Evolutionary conservation across 1,140 invertebrate genomes (phyloP).

Genomic region (Saccostrea cuccullata): DNA sequence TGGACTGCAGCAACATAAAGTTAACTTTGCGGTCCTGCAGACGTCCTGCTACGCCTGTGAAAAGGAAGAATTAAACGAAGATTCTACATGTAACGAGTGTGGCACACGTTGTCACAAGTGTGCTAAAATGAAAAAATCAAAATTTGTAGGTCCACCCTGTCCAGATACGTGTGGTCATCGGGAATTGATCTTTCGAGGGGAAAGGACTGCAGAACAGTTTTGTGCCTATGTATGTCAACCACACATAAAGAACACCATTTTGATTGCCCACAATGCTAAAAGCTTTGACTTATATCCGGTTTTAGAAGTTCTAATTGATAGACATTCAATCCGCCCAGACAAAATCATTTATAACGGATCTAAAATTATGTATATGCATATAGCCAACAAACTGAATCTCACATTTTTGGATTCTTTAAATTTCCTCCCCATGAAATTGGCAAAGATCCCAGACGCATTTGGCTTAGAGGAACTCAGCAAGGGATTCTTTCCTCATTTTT

Average conservation of each 20-base stretch:
- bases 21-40: constrained; percentile 55
- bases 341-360: constrained; percentile 52
- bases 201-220: constrained; percentile 31
- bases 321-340: constrained; percentile 41
- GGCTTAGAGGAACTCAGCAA: constrained; percentile 53
- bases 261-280: constrained; percentile 51
- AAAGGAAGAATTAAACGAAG: constrained; percentile 36
- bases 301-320: constrained; percentile 46
- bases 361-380: constrained; percentile 56
- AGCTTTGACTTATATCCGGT: constrained; percentile 53
- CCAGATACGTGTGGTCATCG: constrained; percentile 34
- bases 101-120: constrained; percentile 48
- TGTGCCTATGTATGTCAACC: constrained; percentile 43
- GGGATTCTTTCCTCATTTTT: constrained; percentile 59
- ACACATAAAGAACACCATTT: constrained; percentile 42
- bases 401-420: constrained; percentile 56
- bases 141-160: constrained; percentile 45
- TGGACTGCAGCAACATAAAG: constrained; percentile 43
- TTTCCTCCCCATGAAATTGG: constrained; percentile 57
- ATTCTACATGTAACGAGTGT: constrained; percentile 46
- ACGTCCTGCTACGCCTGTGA: constrained; percentile 46
- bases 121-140: constrained; percentile 34
- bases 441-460: constrained; percentile 52
- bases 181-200: constrained; percentile 14
- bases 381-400: constrained; percentile 46